These are phyloP conservation scores for Leucophenga maculata DNA, from an alignment of 2,888 invertebrate genomes.

Conservation along the genomic window DNA sequence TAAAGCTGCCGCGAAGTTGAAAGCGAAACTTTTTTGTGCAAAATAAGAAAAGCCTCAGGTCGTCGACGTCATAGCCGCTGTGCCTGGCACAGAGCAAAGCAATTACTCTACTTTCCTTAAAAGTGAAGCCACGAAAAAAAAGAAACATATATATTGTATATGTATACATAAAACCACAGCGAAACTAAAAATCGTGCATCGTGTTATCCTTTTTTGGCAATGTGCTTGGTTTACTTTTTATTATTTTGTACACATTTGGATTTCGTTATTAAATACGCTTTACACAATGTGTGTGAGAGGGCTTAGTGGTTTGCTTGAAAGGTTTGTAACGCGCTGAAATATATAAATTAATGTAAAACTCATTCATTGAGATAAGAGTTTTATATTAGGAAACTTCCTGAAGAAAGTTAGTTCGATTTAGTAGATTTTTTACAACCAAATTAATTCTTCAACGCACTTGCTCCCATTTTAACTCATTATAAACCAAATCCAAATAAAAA, in stretches of 20 bases:
- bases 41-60: background rate
- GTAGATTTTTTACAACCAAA: no score
- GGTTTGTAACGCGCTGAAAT: no score
- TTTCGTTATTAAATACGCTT: background rate
- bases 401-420: no score
- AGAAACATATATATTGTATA: no score
- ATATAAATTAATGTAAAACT: no score
- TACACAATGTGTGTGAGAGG: no score
- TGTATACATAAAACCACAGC: background rate
- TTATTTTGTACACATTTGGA: background rate
- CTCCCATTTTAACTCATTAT: no score
- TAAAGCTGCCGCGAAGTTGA: background rate
- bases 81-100: slow-evolving; percentile 12
- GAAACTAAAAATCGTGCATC: slow-evolving; percentile 15
- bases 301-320: no score
- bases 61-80: background rate
- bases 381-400: no score
- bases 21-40: slow-evolving; percentile 13
- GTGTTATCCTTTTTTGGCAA: background rate
- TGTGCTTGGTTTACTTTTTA: background rate
- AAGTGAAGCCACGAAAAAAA: slow-evolving; percentile 4
- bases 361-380: no score
- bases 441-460: no score
- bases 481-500: no score
- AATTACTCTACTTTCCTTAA: slow-evolving; percentile 8